Evolutionary conservation across 2,888 invertebrate genomes (phyloP), one percentile per base, ranked within the genome.

Genomic region (Cheiracanthium punctorium): DNA sequence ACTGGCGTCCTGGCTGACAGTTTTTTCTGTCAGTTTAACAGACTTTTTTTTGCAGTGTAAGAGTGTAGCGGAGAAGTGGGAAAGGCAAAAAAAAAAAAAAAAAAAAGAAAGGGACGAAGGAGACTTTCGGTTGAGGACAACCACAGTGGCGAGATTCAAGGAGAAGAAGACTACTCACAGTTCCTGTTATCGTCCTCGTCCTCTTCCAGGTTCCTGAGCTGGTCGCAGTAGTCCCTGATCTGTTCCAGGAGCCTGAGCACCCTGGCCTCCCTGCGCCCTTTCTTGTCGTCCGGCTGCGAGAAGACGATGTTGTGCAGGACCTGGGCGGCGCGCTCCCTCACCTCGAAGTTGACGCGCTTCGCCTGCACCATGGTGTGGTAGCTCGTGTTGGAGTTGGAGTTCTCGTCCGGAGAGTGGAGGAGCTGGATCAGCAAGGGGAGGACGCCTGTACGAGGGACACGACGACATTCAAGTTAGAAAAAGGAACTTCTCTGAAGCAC

Each of bases 221-320:
- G 90, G 91, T 96, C 96, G 91, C 96, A 96, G 92, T 98, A 97
- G 89, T 95, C 87, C 88, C 97, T 93, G 81, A 97, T 94, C 92
- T 97, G 96, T 91, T 98, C 98, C 89, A 99, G 93, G 76, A 98
- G 93, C 88, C 96, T 94, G 90, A 98, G 94, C 0, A 98, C 97
- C 91, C 97, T 94, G 0, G 95, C 95, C 92, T 99, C 98, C 14
- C 98, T 93, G 89, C 98, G 94, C 0, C 96, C 96, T 2, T 96
- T 94, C 92, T 97, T 96, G 90, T 98, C 98, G 90, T 98, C 98
- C 0, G 96, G 95, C 91, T 97, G 96, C 32, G 96, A 96, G 91
- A 96, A 96, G 24, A 98, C 96, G 85, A 98, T 95, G 91, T 98
- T 98, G 90, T 97, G 96, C 82, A 98, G 93, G 0, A 98, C 98